Percentiles rank a stretch among this genome's conserved stretches.
phyloP scores from a whole-genome alignment of 2,888 invertebrate species.

The Dione vanillae region DNA sequence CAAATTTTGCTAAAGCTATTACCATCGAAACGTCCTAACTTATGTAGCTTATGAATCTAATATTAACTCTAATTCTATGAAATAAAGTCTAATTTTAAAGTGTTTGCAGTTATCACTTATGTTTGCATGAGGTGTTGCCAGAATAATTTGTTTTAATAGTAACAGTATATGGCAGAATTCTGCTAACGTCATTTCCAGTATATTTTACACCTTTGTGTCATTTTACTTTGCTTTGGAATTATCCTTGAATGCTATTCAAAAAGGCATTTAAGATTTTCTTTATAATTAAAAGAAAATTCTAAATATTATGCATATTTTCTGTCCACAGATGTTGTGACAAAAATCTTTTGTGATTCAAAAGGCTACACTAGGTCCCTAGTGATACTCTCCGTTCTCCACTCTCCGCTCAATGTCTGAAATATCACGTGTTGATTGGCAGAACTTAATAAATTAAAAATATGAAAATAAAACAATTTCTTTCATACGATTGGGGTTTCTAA shows the following conservation, averaged over 20 bases:
- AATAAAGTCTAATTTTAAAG: conserved; percentile 16
- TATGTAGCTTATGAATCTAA: background rate
- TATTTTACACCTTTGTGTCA: conserved; percentile 41
- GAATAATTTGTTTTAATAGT: conserved; percentile 39
- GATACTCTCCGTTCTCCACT: too few species aligned
- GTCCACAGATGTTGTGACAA: background rate
- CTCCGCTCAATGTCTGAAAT: too few species aligned
- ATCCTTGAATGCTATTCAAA: conserved; percentile 27
- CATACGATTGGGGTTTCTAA: too few species aligned
- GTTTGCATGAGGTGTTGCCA: background rate
- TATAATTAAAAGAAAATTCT: too few species aligned
- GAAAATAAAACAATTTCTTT: too few species aligned
- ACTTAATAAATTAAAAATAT: too few species aligned
- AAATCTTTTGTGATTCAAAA: too few species aligned
- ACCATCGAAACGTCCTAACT: background rate
- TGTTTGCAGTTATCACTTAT: conserved; percentile 6
- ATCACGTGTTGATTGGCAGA: too few species aligned
- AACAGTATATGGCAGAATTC: conserved; percentile 40
- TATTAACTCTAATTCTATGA: background rate
- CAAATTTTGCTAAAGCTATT: conserved; percentile 27
- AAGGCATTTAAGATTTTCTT: background rate
- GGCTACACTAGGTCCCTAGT: too few species aligned
- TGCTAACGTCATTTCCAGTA: conserved; percentile 44
- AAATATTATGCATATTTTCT: background rate
- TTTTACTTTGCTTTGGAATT: conserved; percentile 27